A percentile compares a stretch with the other conserved stretches of the same genome.
phyloP scores from a whole-genome alignment of 2,888 invertebrate species.

The Pachliopta kotzebuea region DNA sequence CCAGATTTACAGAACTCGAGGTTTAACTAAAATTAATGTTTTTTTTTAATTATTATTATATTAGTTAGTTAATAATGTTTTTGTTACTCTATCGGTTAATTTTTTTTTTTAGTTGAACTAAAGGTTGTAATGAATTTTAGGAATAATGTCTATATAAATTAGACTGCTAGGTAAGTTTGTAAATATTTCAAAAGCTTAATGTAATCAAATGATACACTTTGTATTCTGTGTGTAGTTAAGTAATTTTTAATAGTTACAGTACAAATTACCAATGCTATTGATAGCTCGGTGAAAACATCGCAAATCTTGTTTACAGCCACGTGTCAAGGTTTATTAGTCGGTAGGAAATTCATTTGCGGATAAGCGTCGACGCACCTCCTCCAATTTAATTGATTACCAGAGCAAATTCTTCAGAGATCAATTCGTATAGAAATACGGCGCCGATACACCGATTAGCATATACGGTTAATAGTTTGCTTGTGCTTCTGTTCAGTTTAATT shows the following conservation, averaged over 20 bases:
- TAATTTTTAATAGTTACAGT: background rate
- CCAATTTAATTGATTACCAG: slow-evolving; percentile 32
- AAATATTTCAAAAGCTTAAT: too few species aligned
- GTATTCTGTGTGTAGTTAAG: background rate
- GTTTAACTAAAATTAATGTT: too few species aligned
- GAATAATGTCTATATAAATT: too few species aligned
- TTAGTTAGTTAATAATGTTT: too few species aligned
- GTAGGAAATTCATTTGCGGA: slow-evolving; percentile 37
- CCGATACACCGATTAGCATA: background rate
- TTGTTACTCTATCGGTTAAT: too few species aligned
- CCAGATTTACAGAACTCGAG: too few species aligned
- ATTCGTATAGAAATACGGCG: background rate
- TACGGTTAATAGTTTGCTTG: background rate
- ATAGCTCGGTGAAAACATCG: slow-evolving; percentile 33
- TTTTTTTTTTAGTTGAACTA: too few species aligned
- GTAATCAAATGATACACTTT: too few species aligned
- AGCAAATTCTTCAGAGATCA: slow-evolving; percentile 7
- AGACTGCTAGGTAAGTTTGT: too few species aligned
- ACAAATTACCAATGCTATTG: slow-evolving; percentile 5
- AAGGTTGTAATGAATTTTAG: too few species aligned
- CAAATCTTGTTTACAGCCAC: slow-evolving; percentile 47
- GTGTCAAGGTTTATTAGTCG: slow-evolving; percentile 54
- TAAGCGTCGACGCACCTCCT: slow-evolving; percentile 30
- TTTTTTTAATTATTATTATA: too few species aligned
- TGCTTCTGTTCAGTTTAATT: background rate